A percentile compares a stretch with the other conserved stretches of the same genome.
phyloP scores from a whole-genome alignment of 2,113 vertebrate species.

The Cheilinus undulatus region DNA sequence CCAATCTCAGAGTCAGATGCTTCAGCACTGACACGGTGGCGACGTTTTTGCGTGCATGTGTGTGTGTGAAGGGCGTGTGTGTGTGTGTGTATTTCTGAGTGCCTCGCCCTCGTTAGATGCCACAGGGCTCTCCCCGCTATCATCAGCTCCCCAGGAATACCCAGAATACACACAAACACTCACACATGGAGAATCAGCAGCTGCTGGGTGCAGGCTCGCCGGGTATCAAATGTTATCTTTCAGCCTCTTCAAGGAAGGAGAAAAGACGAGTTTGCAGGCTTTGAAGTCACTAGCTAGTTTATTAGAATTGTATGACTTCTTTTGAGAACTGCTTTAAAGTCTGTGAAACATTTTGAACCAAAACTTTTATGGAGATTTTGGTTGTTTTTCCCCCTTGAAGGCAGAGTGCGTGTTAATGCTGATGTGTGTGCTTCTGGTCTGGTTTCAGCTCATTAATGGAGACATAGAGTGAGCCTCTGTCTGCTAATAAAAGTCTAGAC shows the following conservation, averaged over 20 bases:
- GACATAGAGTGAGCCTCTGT: slow-evolving; percentile 8
- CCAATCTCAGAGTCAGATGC: slow-evolving; percentile 25
- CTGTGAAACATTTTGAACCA: slow-evolving; percentile 8
- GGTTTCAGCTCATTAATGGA: slow-evolving; percentile 36
- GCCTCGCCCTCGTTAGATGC: slow-evolving; percentile 48
- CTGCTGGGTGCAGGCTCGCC: slow-evolving; percentile 44
- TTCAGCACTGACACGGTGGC: slow-evolving; percentile 11
- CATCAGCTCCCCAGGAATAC: slow-evolving; percentile 42
- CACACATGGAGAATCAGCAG: slow-evolving; percentile 50
- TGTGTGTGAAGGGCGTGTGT: slow-evolving; percentile 27
- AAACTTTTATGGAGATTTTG: slow-evolving; percentile 12
- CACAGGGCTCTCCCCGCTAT: slow-evolving; percentile 52
- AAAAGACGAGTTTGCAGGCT: background rate
- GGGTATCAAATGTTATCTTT: slow-evolving; percentile 21
- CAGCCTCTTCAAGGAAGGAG: slow-evolving; percentile 1
- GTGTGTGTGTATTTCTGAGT: slow-evolving; percentile 39
- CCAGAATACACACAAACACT: slow-evolving; percentile 36
- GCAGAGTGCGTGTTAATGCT: background rate
- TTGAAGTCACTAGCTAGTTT: fast-evolving
- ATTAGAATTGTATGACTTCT: background rate
- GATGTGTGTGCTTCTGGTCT: background rate
- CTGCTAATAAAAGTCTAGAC: slow-evolving; percentile 74
- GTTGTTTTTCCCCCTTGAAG: background rate
- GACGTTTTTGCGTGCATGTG: background rate
- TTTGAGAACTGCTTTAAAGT: slow-evolving; percentile 17